A percentile compares a stretch with the other conserved stretches of the same genome.
Conservation (phyloP, 2,888 invertebrate genomes). For the Quadriops clusia region DNA sequence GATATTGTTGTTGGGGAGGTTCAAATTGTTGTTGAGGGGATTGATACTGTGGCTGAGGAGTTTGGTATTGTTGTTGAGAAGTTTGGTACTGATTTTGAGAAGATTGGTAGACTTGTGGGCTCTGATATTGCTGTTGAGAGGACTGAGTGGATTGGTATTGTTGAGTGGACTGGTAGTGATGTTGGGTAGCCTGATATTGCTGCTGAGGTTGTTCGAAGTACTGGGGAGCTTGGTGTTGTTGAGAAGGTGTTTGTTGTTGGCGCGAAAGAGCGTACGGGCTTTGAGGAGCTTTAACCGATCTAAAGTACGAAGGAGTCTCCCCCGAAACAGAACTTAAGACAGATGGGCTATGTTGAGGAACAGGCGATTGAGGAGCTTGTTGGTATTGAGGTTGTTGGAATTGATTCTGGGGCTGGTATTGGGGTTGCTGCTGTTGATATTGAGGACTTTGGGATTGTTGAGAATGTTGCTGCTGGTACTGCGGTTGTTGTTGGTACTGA, state of each 20-base stretch:
- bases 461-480: slow-evolving; percentile 32
- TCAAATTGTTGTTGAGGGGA: slow-evolving; percentile 10
- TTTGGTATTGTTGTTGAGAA: slow-evolving; percentile 12
- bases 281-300: too few relatives aligned
- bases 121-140: slow-evolving; percentile 6
- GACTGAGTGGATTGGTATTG: slow-evolving; percentile 12
- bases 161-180: slow-evolving; percentile 16
- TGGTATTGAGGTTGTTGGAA: slow-evolving; percentile 20
- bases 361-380: slow-evolving; percentile 30
- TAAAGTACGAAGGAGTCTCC: too few relatives aligned
- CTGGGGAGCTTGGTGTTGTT: slow-evolving; percentile 13
- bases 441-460: slow-evolving; percentile 3
- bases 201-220: slow-evolving; percentile 18
- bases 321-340: too few relatives aligned
- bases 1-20: too few relatives aligned
- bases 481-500: slow-evolving; percentile 12
- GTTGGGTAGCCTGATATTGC: slow-evolving; percentile 15
- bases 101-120: slow-evolving; percentile 4
- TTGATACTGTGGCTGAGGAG: slow-evolving; percentile 9
- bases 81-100: neutral
- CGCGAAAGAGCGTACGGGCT: slow-evolving; percentile 16
- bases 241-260: slow-evolving; percentile 14
- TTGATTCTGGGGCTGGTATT: slow-evolving; percentile 34
- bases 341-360: slow-evolving; percentile 19
- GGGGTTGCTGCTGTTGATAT: slow-evolving; percentile 30